Conservation (phyloP, 1,140 invertebrate species). For the Cheumatopsyche charites region DNA sequence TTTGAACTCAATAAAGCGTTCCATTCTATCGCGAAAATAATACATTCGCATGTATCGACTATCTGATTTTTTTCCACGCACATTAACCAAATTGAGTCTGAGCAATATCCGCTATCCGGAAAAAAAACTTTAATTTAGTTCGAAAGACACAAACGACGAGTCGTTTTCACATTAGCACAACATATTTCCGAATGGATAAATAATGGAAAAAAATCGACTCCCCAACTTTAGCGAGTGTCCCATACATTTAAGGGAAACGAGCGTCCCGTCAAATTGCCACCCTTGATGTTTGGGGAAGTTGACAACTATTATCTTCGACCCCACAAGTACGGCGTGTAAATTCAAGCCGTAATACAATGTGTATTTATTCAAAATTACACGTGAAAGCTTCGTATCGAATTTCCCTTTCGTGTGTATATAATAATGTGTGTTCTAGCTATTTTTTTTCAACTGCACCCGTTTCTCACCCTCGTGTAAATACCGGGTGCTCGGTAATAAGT, state of each 20-base stretch:
- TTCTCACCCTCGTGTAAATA: not conserved
- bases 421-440: not conserved
- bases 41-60: no score
- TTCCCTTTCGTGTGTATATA: constrained; percentile 35
- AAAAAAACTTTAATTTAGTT: no score
- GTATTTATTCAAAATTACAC: constrained; percentile 47
- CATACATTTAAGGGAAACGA: constrained; percentile 9
- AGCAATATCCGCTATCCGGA: no score
- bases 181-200: constrained; percentile 11
- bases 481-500: no score
- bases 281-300: constrained; percentile 36
- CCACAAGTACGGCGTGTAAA: constrained; percentile 34
- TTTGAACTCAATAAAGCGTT: constrained; percentile 9
- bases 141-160: not conserved
- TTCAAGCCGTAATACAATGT: constrained; percentile 43
- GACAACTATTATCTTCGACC: constrained; percentile 46
- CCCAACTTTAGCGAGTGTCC: not conserved
- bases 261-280: constrained; percentile 40
- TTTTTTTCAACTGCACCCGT: not conserved
- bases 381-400: constrained; percentile 42
- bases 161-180: not conserved
- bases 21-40: no score
- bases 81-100: no score
- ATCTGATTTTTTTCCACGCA: no score
- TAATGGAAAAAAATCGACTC: not conserved